Base-by-base conservation (phyloP, 2,797 vertebrate genomes). In the Sebastes glaucus region DNA sequence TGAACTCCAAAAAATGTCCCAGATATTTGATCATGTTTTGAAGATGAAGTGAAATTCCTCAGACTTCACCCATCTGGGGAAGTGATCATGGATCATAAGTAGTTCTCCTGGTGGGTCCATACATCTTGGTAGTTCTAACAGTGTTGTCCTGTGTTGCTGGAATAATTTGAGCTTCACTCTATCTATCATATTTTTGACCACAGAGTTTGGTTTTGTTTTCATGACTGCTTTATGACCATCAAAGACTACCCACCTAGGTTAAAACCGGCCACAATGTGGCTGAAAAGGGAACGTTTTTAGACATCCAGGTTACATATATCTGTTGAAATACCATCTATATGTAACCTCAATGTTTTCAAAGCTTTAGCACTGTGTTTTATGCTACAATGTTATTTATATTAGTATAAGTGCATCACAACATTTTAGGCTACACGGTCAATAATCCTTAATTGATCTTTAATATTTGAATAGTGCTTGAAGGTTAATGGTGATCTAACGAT, bases 31-130 rank as follows among this genome's bases (percentile, higher is more conserved):
- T 78, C 77, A 28, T 75, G 75, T 81, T 83, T 79, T 81, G 66
- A 84, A 75, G 80, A 71, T 64, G 10, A 77, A 79, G 62, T 78
- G 16, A 88, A 85, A 88, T 83, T 89, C 79, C 74, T 78, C 71
- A 80, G 83, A 71, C 78, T 70, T 59, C 2, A 56, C 20, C 55
- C 79, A 60, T 86, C 82, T 92, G 92, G 80, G 65, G 71, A 87
- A 87, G 71, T 7, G 27, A 79, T 90, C 77, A 85, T 6, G 72
- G 28, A n/a, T 63, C 53, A 13, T 46, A 78, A 88, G 55, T 78
- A n/a, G 23, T 88, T 88, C 59, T 83, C 80, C 77, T 74, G 61
- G 25, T 81, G 71, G 35, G 7, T 59, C 30, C 59, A 32, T 64
- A 63, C 72, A 75, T 56, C 42, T 42, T 33, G 4, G 59, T 30